phyloP scores from a whole-genome alignment of 2,888 invertebrate genomes.

The Tineola bisselliella region DNA sequence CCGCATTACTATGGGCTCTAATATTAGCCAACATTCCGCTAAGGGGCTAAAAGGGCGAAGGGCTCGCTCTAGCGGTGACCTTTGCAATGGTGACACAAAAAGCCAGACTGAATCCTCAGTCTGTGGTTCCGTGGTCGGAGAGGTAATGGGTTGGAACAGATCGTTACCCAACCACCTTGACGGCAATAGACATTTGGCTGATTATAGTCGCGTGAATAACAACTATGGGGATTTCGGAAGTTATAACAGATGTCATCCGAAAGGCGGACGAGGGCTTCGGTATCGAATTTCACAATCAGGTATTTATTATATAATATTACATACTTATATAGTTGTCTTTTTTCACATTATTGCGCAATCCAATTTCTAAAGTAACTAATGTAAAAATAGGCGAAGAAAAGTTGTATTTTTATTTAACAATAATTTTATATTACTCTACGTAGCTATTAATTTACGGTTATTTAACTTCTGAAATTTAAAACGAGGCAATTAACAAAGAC shows the following conservation, averaged over 20 bases:
- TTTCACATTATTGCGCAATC: too few species aligned
- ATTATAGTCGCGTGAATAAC: conserved; percentile 67
- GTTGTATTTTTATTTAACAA: too few species aligned
- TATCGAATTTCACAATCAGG: conserved; percentile 59
- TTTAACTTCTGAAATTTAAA: conserved; percentile 7
- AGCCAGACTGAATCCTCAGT: conserved; percentile 61
- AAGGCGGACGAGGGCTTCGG: conserved; percentile 54
- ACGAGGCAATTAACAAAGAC: conserved; percentile 11
- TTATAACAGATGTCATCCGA: conserved; percentile 53
- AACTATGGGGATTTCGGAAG: conserved; percentile 59
- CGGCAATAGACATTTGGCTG: conserved; percentile 66
- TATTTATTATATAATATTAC: conserved; percentile 19
- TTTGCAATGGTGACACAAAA: conserved; percentile 72
- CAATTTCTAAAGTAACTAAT: too few species aligned
- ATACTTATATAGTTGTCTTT: neutral
- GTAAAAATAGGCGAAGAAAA: too few species aligned
- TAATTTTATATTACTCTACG: neutral
- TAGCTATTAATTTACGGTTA: neutral
- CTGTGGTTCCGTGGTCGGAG: conserved; percentile 60
- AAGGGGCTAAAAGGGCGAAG: conserved; percentile 77
- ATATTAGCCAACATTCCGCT: conserved; percentile 79
- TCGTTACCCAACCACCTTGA: conserved; percentile 78
- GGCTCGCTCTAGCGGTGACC: conserved; percentile 78
- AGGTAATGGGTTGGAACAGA: conserved; percentile 62
- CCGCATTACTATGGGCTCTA: conserved; percentile 77